Percentiles rank a stretch among this genome's conserved stretches.
Evolutionary conservation across 1,140 invertebrate genomes (phyloP).

Genomic region (Heliconius melpomene): DNA sequence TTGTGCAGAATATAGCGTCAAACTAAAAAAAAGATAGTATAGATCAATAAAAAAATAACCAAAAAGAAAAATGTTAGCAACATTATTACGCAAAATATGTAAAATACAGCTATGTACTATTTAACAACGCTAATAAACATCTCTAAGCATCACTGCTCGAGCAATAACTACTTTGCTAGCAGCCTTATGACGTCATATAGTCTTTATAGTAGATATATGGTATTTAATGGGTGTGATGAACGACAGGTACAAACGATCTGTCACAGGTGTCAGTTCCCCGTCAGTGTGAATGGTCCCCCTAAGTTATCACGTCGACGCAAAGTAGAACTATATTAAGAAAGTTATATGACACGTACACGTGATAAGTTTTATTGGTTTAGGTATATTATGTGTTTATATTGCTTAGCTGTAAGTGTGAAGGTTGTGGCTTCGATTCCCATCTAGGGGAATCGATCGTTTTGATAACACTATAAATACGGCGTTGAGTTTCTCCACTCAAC

Average conservation of each 20-base stretch:
- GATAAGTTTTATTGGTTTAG: neutral
- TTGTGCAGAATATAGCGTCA: too few relatives aligned
- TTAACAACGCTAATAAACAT: too few relatives aligned
- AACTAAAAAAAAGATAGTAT: too few relatives aligned
- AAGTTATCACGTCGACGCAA: conserved; percentile 10
- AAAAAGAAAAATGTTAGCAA: too few relatives aligned
- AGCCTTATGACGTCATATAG: neutral
- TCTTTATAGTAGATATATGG: neutral
- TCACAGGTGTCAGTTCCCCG: conserved; percentile 9
- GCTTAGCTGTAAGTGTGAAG: neutral
- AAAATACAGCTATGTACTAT: too few relatives aligned
- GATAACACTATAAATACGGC: too few relatives aligned
- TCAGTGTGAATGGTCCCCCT: conserved; percentile 3
- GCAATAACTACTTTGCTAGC: neutral
- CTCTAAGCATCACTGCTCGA: too few relatives aligned
- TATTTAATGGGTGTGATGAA: neutral
- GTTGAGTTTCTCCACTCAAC: too few relatives aligned
- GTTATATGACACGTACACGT: neutral
- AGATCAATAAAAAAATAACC: too few relatives aligned
- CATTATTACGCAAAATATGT: too few relatives aligned
- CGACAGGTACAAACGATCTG: conserved; percentile 1
- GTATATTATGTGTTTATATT: neutral
- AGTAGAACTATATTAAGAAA: conserved; percentile 11
- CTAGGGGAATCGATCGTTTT: too few relatives aligned
- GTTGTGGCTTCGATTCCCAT: neutral